Evolutionary conservation across 2,113 vertebrate genomes (phyloP).

Genomic region (Pungitius pungitius): DNA sequence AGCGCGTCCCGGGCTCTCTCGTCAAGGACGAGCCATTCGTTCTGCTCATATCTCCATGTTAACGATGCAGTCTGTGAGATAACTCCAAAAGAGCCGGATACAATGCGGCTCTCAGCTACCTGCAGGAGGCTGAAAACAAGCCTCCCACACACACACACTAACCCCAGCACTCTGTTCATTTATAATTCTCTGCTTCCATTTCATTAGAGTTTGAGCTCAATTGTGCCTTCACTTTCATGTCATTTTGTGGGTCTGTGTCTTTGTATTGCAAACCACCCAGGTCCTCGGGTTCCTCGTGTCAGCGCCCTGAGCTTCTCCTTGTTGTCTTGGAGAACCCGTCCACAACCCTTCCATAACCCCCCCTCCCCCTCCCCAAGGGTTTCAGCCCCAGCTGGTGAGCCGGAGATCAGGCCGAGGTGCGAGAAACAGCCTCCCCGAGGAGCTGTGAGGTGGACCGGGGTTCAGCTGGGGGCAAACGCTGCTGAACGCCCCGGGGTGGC

Average conservation of each 20-base stretch:
- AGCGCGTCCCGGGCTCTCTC: constrained; percentile 21
- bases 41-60: constrained; percentile 40
- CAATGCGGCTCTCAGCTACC: constrained; percentile 49
- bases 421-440: constrained; percentile 49
- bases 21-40: constrained; percentile 27
- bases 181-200: constrained; percentile 46
- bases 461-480: constrained; percentile 70
- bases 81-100: constrained; percentile 28
- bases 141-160: constrained; percentile 25
- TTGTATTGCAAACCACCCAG: constrained; percentile 33
- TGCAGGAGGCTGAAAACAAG: constrained; percentile 43
- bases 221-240: constrained; percentile 22
- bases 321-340: constrained; percentile 30
- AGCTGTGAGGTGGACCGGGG: constrained; percentile 60
- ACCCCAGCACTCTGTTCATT: constrained; percentile 29
- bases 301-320: constrained; percentile 64
- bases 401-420: constrained; percentile 42
- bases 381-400: constrained; percentile 65
- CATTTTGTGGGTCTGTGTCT: constrained; percentile 18
- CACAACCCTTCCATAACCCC: neutral
- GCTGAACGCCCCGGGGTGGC: constrained; percentile 59
- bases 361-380: constrained; percentile 23
- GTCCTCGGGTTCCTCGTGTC: constrained; percentile 41
- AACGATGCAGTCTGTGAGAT: constrained; percentile 33
- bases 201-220: constrained; percentile 37